A percentile compares a stretch with the other conserved stretches of the same genome.
Conservation (phyloP, 2,113 vertebrate species). For the Lates calcarifer region DNA sequence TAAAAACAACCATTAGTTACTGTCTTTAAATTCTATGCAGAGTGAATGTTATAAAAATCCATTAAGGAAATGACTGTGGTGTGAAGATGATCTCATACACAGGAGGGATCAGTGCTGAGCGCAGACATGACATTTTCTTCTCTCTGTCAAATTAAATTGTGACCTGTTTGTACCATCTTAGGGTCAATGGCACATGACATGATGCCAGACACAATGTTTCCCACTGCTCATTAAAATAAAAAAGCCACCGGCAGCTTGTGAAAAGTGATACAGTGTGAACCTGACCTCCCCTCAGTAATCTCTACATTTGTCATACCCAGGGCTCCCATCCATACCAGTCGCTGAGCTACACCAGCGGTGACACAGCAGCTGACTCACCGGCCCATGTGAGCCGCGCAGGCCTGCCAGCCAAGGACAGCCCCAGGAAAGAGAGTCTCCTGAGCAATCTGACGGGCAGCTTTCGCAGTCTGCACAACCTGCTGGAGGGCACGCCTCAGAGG, state of each 20-base stretch:
- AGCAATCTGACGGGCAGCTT: constrained; percentile 98
- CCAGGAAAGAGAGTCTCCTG: constrained; percentile 95
- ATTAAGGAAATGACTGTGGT: background rate
- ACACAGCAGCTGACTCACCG: constrained; percentile 96
- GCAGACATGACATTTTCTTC: background rate
- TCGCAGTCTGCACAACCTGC: constrained; percentile 95
- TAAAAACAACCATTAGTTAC: background rate
- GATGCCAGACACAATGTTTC: background rate
- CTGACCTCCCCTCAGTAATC: constrained; percentile 20
- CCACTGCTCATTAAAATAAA: background rate
- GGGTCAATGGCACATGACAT: background rate
- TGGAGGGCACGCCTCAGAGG: constrained; percentile 95
- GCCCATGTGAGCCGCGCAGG: constrained; percentile 90
- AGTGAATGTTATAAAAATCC: background rate
- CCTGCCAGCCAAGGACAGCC: constrained; percentile 91
- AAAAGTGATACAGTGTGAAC: background rate
- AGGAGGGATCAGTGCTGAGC: constrained; percentile 11
- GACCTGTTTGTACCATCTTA: background rate
- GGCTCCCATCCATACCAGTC: constrained; percentile 98
- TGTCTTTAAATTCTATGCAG: background rate
- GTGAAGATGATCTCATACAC: constrained; percentile 28
- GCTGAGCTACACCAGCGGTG: constrained; percentile 96
- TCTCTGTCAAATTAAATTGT: constrained; percentile 26
- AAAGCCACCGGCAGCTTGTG: background rate
- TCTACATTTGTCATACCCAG: constrained; percentile 76